Evolutionary conservation across 2,113 vertebrate species (phyloP).

Genomic region (Tonatia bakeri): DNA sequence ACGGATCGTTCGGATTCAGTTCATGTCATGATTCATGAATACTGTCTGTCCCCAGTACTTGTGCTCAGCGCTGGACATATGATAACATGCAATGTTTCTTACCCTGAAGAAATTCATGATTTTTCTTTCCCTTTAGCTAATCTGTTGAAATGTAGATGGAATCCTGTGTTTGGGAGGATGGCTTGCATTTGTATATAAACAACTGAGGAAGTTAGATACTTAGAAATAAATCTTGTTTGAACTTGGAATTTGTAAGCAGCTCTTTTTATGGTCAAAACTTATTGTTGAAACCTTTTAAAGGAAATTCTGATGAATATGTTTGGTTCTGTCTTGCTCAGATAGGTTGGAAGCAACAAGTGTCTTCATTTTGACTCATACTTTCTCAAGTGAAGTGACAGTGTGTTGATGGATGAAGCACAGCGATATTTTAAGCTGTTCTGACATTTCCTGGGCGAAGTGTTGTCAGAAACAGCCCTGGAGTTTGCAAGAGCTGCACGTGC

Average conservation of each 20-base stretch:
- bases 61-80: neutral
- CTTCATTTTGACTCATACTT: constrained; percentile 40
- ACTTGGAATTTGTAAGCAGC: neutral
- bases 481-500: neutral
- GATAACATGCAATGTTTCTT: neutral
- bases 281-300: neutral
- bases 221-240: neutral
- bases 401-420: neutral
- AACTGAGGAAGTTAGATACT: neutral
- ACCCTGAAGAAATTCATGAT: neutral
- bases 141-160: neutral
- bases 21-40: neutral
- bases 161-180: neutral
- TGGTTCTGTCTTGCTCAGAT: neutral
- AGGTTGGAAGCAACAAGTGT: neutral
- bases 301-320: neutral
- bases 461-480: constrained; percentile 6
- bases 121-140: neutral
- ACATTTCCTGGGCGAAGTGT: constrained; percentile 12
- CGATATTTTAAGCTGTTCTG: constrained; percentile 56
- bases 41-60: neutral
- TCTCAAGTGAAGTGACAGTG: constrained; percentile 23
- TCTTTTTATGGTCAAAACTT: neutral
- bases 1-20: neutral
- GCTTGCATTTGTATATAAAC: neutral